Percentiles rank a stretch among this genome's conserved stretches.
These are phyloP conservation scores for Thalassaphorura encarpata DNA, from an alignment of 1,140 invertebrate species.

Conservation along the genomic window DNA sequence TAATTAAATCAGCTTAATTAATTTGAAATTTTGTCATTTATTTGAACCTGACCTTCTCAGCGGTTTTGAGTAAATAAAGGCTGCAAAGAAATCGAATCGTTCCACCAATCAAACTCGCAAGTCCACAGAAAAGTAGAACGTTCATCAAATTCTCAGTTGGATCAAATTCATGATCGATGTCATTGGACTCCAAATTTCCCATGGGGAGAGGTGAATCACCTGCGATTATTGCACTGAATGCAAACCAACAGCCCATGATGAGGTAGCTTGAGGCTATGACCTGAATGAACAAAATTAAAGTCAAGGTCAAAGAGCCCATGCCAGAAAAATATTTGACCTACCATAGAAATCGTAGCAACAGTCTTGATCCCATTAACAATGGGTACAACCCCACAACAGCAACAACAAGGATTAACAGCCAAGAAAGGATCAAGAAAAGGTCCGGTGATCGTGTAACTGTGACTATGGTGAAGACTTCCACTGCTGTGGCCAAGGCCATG, in stretches of 20 bases:
- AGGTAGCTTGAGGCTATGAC: conserved; percentile 22
- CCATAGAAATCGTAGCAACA: conserved; percentile 28
- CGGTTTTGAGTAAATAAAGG: conserved; percentile 24
- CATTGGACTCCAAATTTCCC: neutral
- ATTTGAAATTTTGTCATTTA: neutral
- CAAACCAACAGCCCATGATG: conserved; percentile 32
- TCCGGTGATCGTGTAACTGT: no score
- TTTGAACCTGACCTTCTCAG: conserved; percentile 23
- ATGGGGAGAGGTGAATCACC: conserved; percentile 3
- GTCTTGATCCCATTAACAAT: conserved; percentile 27
- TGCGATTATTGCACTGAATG: conserved; percentile 25
- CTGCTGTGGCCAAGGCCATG: no score
- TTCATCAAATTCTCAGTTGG: conserved; percentile 17
- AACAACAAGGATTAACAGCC: conserved; percentile 29
- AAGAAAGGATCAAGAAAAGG: conserved; percentile 31
- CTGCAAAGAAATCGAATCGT: conserved; percentile 28
- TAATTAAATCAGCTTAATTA: no score
- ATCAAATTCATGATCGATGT: neutral
- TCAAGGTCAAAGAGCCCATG: no score
- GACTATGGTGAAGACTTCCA: no score
- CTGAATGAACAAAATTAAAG: conserved; percentile 17
- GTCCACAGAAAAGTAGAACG: conserved; percentile 27
- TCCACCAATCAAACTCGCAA: conserved; percentile 26
- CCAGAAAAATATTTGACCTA: conserved; percentile 16
- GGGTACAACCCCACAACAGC: conserved; percentile 27